These are phyloP conservation scores for Odontophorus gujanensis DNA, from an alignment of 2,113 vertebrate species.

Conservation along the genomic window DNA sequence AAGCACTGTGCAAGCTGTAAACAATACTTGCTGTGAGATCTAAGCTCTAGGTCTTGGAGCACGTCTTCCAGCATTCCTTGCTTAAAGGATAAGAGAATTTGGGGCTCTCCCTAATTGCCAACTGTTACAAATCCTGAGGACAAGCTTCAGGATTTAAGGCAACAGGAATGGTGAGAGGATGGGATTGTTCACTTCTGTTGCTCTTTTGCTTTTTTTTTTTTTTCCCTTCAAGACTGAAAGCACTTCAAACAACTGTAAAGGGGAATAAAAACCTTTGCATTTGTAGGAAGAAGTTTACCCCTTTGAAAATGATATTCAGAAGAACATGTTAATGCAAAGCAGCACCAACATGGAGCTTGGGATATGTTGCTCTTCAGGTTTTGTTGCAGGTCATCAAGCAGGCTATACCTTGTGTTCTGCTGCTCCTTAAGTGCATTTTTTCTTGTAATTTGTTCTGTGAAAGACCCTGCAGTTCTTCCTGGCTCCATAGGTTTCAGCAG, in stretches of 20 bases:
- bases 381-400: constrained; percentile 1
- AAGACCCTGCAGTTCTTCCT: neutral
- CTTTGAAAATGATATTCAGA: neutral
- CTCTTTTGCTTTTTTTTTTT: neutral
- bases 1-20: neutral
- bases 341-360: neutral
- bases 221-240: neutral
- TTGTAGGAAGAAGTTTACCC: neutral
- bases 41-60: accelerated
- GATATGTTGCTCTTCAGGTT: neutral
- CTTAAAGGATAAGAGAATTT: neutral
- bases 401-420: neutral
- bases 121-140: neutral
- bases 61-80: neutral
- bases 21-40: neutral
- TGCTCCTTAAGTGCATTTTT: neutral
- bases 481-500: neutral
- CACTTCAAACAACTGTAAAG: neutral
- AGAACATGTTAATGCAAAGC: neutral
- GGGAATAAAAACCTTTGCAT: neutral
- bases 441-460: neutral
- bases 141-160: neutral
- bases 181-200: neutral
- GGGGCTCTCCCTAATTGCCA: neutral
- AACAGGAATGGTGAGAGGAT: neutral